A percentile compares a stretch with the other conserved stretches of the same genome.
These are phyloP conservation scores for Corythoichthys intestinalis DNA, from an alignment of 2,113 vertebrate genomes.

Conservation along the genomic window DNA sequence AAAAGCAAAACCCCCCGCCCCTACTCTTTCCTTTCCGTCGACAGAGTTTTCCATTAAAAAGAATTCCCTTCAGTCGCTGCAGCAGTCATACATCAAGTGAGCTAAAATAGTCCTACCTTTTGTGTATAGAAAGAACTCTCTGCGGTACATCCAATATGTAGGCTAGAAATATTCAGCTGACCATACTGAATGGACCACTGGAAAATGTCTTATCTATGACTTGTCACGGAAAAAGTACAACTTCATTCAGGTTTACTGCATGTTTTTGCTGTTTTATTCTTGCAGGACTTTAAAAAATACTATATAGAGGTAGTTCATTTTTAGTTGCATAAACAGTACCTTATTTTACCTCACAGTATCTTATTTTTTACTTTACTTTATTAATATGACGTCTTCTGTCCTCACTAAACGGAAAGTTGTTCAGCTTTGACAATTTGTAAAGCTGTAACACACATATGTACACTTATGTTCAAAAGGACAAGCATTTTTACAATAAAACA, in stretches of 20 bases:
- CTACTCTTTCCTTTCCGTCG: neutral
- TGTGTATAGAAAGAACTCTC: neutral
- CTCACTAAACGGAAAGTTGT: too few relatives aligned
- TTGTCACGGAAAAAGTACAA: neutral
- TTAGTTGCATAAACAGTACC: too few relatives aligned
- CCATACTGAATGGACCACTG: neutral
- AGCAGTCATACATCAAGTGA: neutral
- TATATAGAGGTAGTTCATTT: too few relatives aligned
- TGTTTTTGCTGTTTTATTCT: too few relatives aligned
- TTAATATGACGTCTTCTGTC: too few relatives aligned
- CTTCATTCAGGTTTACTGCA: neutral
- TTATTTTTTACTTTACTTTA: too few relatives aligned
- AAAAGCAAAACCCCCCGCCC: neutral
- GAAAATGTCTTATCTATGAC: constrained; percentile 16
- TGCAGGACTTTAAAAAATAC: too few relatives aligned
- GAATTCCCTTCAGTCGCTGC: constrained; percentile 4
- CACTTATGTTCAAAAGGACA: too few relatives aligned
- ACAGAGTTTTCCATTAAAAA: neutral
- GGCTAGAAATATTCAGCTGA: neutral
- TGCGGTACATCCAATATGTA: neutral
- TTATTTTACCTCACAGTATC: too few relatives aligned
- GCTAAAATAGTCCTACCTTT: neutral
- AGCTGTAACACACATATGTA: too few relatives aligned
- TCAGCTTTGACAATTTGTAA: too few relatives aligned
- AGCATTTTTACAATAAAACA: too few relatives aligned